Percentiles rank a stretch among this genome's conserved stretches.
Evolutionary conservation across 2,797 vertebrate species (phyloP).

Genomic region (Lithobates sylvaticus): DNA sequence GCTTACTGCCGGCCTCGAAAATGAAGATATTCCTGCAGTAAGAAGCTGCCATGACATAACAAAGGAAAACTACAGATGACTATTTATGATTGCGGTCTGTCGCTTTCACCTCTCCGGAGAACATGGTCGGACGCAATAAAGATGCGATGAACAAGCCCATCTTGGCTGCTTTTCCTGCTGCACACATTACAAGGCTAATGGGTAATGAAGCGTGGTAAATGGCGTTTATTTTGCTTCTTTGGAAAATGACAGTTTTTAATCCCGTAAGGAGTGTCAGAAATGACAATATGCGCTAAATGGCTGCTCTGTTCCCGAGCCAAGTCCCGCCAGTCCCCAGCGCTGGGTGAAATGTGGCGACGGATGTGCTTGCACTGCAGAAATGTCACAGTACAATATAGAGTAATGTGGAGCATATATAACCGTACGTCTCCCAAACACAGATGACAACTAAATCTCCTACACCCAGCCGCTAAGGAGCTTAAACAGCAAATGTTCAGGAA

Average conservation of each 20-base stretch:
- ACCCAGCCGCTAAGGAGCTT: not conserved
- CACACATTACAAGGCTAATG: not conserved
- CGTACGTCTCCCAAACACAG: not conserved
- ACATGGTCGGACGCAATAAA: not conserved
- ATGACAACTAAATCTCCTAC: not conserved
- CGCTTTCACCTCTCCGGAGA: not conserved
- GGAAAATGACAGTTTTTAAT: constrained; percentile 17
- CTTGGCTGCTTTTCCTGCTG: not conserved
- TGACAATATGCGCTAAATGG: constrained; percentile 6
- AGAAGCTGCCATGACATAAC: not conserved
- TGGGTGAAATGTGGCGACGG: not conserved
- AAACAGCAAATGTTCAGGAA: not conserved
- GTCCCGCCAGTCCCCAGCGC: not conserved
- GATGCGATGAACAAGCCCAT: not conserved
- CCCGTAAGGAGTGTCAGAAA: constrained; percentile 15
- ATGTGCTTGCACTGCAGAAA: not conserved
- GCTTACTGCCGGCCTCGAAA: not conserved
- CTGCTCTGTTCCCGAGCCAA: not conserved
- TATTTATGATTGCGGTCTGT: not conserved
- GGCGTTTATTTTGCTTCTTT: constrained; percentile 8
- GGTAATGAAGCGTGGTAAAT: constrained; percentile 3
- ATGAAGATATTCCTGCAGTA: not conserved
- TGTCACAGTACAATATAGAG: constrained; percentile 1
- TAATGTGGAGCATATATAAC: constrained; percentile 8
- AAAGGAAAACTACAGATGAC: not conserved